These are phyloP conservation scores for Idris sp. DNA, from an alignment of 1,140 invertebrate genomes.

Conservation along the genomic window DNA sequence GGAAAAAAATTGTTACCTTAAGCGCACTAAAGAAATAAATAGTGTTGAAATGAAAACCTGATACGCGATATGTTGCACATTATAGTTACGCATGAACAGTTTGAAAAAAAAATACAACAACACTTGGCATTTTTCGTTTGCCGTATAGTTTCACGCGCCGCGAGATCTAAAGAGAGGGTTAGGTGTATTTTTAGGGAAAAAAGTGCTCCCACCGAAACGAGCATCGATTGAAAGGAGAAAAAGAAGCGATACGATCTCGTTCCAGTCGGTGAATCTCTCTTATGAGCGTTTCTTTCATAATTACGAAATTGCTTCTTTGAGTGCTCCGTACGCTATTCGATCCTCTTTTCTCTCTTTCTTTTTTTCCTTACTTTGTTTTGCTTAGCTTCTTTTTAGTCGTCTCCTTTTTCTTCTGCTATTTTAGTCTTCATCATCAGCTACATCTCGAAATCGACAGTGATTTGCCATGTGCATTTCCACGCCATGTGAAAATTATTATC, in stretches of 20 bases:
- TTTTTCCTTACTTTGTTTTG: conserved; percentile 37
- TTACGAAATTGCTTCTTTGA: conserved; percentile 68
- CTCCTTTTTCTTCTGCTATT: conserved; percentile 18
- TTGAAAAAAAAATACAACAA: conserved; percentile 33
- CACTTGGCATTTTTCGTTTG: conserved; percentile 34
- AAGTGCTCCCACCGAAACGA: conserved; percentile 61
- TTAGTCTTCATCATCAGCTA: conserved; percentile 36
- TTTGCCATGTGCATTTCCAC: conserved; percentile 11
- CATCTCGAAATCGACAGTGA: conserved; percentile 38
- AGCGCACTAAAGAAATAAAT: too few species aligned
- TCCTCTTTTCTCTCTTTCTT: conserved; percentile 48
- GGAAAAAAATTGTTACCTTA: too few species aligned
- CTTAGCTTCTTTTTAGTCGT: conserved; percentile 26
- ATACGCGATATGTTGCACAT: conserved; percentile 5
- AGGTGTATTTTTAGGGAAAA: conserved; percentile 62
- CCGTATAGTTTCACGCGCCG: conserved; percentile 51
- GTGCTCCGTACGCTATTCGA: conserved; percentile 55
- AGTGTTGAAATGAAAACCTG: too few species aligned
- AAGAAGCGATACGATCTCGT: conserved; percentile 64
- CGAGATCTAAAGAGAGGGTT: conserved; percentile 44
- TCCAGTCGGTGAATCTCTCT: conserved; percentile 61
- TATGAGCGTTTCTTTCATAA: conserved; percentile 65
- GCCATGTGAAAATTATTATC: neutral
- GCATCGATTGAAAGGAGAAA: conserved; percentile 59
- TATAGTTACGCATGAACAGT: conserved; percentile 38